Base-by-base conservation (phyloP, 2,113 vertebrate species). In the Myotis yumanensis region DNA sequence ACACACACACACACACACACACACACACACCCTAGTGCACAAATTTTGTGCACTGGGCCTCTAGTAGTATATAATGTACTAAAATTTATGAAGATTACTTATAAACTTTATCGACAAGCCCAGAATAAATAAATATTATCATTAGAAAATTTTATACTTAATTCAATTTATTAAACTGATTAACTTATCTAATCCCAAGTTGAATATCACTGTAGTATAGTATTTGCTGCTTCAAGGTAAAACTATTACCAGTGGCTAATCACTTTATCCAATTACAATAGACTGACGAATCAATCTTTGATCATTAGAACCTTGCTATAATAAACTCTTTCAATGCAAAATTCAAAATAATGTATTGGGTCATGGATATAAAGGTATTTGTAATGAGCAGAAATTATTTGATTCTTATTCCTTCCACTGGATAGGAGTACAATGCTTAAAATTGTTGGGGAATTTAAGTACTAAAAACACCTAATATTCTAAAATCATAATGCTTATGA, bases 191-290 rank as follows among this genome's bases (percentile, higher is more conserved):
- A 77, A 40, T 46, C 3, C 71, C 30, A 68, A 20, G 46, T 73
- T 75, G 48, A 82, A 57, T 15, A 68, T 8, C 7, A 71, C 0
- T 8, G 9, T 83, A 30, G 4, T 22, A 25, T 43, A 4, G 9
- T 54, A 2, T 54, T 66, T 73, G 4, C 54, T 89, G 30, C 9
- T 30, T 88, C 4, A 72, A 32, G 32, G 7, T 51, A 35, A 79
- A 57, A 0, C 2, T 57, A 15, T 9, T n/a, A 30, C 4, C 1
- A 0, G 0, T 72, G n/a, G 2, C 3, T 76, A 10, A 11, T 66
- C 9, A 18, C 1, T 84, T 89, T 85, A 40, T 37, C 23, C 66
- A 66, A 22, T 66, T 64, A 35, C 5, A 71, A 28, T 64, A 76
- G 9, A 28, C 5, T 4, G 7, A 81, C 76, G 9, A 18, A 9